phyloP scores from a whole-genome alignment of 1,140 invertebrate species.

The Schlechtendalia chinensis region DNA sequence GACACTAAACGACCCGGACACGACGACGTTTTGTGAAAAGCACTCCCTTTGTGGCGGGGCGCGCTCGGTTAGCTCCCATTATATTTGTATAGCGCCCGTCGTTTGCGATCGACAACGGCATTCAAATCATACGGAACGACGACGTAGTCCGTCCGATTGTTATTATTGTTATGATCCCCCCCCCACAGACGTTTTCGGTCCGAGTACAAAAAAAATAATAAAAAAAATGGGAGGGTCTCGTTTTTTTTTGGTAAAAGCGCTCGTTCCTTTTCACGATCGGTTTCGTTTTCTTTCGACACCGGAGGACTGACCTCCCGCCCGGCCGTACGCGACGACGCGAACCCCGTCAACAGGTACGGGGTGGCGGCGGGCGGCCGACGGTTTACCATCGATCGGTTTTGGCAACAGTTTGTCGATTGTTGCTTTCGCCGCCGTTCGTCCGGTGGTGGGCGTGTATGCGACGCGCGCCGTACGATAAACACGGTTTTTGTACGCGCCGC shows the following conservation, averaged over 20 bases:
- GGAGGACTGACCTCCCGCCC: too few species aligned
- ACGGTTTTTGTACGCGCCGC: too few species aligned
- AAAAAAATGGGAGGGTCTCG: slow-evolving; percentile 4
- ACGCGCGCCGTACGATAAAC: too few species aligned
- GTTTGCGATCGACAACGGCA: background rate
- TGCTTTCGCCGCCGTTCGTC: slow-evolving; percentile 1
- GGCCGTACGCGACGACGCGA: background rate
- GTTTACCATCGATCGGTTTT: slow-evolving; percentile 30
- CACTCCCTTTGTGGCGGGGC: background rate
- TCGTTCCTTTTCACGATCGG: background rate
- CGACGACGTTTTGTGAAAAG: background rate
- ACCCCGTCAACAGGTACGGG: slow-evolving; percentile 29
- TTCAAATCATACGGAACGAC: slow-evolving; percentile 24
- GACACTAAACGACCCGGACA: background rate
- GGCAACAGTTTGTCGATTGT: slow-evolving; percentile 49
- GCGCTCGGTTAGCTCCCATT: too few species aligned
- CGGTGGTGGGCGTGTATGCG: background rate
- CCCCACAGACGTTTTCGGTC: too few species aligned
- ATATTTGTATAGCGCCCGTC: too few species aligned
- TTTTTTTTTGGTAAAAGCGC: background rate
- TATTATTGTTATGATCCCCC: too few species aligned
- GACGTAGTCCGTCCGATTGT: too few species aligned
- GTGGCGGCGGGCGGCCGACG: background rate
- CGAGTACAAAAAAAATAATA: too few species aligned
- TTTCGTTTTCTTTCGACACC: slow-evolving; percentile 18